phyloP scores from a whole-genome alignment of 1,140 invertebrate genomes.

The Lordiphosa mommai region DNA sequence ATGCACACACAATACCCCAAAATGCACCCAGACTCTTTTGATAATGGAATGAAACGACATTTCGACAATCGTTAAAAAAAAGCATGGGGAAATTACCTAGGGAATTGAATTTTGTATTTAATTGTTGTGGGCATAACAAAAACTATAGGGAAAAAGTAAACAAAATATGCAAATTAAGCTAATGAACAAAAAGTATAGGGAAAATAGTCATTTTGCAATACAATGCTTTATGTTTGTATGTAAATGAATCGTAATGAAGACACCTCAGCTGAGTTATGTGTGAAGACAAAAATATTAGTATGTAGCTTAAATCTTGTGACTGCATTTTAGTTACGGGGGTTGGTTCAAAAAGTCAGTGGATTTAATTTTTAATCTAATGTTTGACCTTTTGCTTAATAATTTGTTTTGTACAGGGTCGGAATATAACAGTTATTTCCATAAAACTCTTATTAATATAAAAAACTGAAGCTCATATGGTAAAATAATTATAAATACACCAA shows the following conservation, averaged over 20 bases:
- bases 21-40: background rate
- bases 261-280: constrained; percentile 5
- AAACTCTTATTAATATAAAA: too few relatives aligned
- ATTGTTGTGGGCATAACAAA: background rate
- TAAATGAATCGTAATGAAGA: constrained; percentile 8
- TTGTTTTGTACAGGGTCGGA: too few relatives aligned
- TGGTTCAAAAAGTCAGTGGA: too few relatives aligned
- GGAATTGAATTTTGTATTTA: background rate
- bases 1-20: background rate
- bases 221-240: background rate
- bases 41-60: background rate
- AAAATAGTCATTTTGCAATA: background rate
- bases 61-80: background rate
- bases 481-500: too few relatives aligned
- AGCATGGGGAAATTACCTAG: constrained; percentile 1
- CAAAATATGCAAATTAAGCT: constrained; percentile 31
- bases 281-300: background rate
- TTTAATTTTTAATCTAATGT: too few relatives aligned
- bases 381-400: too few relatives aligned
- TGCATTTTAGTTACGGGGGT: too few relatives aligned
- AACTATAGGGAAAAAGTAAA: constrained; percentile 3
- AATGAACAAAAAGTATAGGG: constrained; percentile 13
- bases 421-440: too few relatives aligned
- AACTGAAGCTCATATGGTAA: too few relatives aligned
- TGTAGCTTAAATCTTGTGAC: too few relatives aligned